These are phyloP conservation scores for Ibidorhyncha struthersii DNA, from an alignment of 2,113 vertebrate species.

Conservation along the genomic window DNA sequence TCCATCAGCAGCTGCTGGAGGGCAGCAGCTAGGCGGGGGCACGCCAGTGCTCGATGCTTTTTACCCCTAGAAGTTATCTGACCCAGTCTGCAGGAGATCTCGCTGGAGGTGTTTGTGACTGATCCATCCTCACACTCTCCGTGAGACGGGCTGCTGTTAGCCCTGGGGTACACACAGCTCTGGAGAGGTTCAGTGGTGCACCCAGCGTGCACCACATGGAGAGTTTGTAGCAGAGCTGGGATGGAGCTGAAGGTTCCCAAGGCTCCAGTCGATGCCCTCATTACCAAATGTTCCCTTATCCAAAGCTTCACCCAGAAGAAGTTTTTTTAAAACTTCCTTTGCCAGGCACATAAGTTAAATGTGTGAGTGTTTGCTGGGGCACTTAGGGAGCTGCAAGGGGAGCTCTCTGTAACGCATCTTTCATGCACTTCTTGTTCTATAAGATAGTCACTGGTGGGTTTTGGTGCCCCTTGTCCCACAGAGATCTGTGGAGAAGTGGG, in stretches of 20 bases:
- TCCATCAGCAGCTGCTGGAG: not conserved
- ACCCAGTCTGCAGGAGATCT: accelerated
- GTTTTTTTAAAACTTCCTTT: not conserved
- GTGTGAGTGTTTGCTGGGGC: not conserved
- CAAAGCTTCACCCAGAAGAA: not conserved
- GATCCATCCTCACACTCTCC: accelerated
- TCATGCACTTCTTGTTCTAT: not conserved
- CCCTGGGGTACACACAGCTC: accelerated
- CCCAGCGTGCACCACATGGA: not conserved
- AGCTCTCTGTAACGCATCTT: not conserved
- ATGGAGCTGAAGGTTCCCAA: conserved; percentile 41
- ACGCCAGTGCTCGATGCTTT: accelerated
- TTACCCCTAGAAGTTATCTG: accelerated
- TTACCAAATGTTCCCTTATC: not conserved
- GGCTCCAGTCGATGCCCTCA: not conserved
- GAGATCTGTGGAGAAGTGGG: not conserved
- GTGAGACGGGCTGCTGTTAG: not conserved
- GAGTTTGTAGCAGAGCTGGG: not conserved
- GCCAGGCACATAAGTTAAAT: not conserved
- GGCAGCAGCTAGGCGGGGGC: not conserved
- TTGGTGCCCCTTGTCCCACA: not conserved
- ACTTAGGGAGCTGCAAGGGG: not conserved
- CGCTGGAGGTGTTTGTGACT: not conserved
- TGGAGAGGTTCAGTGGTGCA: not conserved
- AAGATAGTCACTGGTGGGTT: accelerated